Base-by-base conservation (phyloP, 2,888 invertebrate species). In the Platycheirus albimanus region DNA sequence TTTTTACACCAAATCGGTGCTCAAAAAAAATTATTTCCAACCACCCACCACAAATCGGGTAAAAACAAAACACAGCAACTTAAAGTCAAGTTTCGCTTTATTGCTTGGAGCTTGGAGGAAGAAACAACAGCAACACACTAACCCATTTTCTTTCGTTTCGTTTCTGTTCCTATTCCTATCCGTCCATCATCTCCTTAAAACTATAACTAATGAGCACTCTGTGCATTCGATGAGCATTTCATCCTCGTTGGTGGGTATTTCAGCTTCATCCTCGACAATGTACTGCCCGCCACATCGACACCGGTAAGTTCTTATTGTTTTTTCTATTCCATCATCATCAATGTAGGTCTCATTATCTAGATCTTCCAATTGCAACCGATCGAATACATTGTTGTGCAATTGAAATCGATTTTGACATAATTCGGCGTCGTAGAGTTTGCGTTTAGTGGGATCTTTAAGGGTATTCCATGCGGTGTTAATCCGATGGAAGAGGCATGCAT, bases 381-480 rank as follows among this genome's bases (percentile, higher is more conserved):
- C 89, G 89, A 93, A 94, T 47, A 95, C 90, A 72, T 94, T 91
- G 86, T 91, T 89, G 81, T 93, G 92, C 85, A 92, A 91, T 84
- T 92, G 91, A 70, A 94, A 92, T 88, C 93, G 92, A 28, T 91
- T 90, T 88, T 94, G 93, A 66, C 92, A 90, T 69, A 94, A 90
- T 86, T 91, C 90, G 3, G 93, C 93, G 88, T 96, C 94, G 87
- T 96, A 96, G 85, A 93, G 92, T 88, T 92, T 94, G 67, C 94
- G 92, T 54, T 89, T 91, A 47, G 91, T 88, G 36, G 93, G 91
- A 88, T 95, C 92, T 87, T 93, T 92, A 45, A 96, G 89, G 67
- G 93, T 91, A 85, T 93, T 92, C 95, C 95, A 96, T n/a, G 96
- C 96, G 87, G 93, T 92, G 87, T 94, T 93, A 81, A 96, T 92